A percentile compares a stretch with the other conserved stretches of the same genome.
Conservation (phyloP, 2,888 invertebrate species). For the Doris montereyensis region DNA sequence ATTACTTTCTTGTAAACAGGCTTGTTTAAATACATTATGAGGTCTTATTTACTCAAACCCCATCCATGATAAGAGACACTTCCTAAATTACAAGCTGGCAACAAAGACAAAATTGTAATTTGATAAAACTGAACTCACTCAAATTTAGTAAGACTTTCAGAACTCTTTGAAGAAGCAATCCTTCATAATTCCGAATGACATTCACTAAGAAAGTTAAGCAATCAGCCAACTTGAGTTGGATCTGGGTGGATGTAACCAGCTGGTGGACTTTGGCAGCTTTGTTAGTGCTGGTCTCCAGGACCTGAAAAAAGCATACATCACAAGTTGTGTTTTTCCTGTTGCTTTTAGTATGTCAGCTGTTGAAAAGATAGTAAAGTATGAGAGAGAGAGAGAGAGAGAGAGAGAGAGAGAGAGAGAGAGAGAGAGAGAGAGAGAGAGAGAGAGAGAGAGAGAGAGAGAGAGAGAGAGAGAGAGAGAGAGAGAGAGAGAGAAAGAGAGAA, state of each 20-base stretch:
- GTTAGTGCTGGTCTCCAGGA: slow-evolving; percentile 8
- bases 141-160: slow-evolving; percentile 26
- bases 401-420: slow-evolving; percentile 27
- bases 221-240: slow-evolving; percentile 27
- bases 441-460: slow-evolving; percentile 9
- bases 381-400: slow-evolving; percentile 17
- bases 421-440: background rate
- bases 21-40: no score
- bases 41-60: no score
- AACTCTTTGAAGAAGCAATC: slow-evolving; percentile 5
- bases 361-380: background rate
- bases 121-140: slow-evolving; percentile 19
- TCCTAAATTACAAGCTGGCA: no score
- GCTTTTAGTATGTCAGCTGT: background rate
- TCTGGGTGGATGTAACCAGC: slow-evolving; percentile 1
- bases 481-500: background rate
- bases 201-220: slow-evolving; percentile 29
- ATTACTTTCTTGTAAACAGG: no score
- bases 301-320: slow-evolving; percentile 11
- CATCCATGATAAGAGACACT: no score
- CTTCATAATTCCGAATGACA: slow-evolving; percentile 24
- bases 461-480: slow-evolving; percentile 15
- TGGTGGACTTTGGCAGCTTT: slow-evolving; percentile 25
- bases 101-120: background rate
- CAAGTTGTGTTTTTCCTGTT: no score